Conservation (phyloP, 2,113 vertebrate genomes). For the Taxidea taxus region DNA sequence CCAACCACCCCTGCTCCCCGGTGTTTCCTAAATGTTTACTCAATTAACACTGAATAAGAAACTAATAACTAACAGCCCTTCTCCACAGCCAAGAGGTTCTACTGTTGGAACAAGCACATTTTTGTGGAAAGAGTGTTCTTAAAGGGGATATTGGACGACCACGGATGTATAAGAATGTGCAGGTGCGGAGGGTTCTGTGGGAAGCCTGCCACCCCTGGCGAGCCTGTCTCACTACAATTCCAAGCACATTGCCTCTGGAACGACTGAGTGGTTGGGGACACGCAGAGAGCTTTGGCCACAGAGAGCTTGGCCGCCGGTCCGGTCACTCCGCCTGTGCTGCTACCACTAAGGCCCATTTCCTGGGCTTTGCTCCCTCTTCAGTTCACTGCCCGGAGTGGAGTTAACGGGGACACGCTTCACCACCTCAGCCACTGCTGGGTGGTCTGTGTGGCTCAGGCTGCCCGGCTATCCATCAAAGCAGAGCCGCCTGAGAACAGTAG, state of each 20-base stretch:
- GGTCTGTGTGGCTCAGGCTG: not conserved
- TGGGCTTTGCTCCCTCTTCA: constrained; percentile 21
- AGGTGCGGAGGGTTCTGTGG: not conserved
- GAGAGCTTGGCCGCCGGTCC: not conserved
- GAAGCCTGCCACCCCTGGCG: not conserved
- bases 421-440: constrained; percentile 19
- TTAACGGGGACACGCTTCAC: not conserved
- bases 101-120: not conserved
- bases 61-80: not conserved
- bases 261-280: not conserved
- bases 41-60: not conserved
- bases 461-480: constrained; percentile 55
- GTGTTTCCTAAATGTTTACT: not conserved
- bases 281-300: not conserved
- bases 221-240: not conserved
- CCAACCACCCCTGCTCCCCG: not conserved
- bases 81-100: not conserved
- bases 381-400: constrained; percentile 35
- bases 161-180: not conserved
- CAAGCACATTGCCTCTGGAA: not conserved
- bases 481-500: not conserved
- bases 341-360: not conserved
- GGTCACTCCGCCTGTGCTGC: not conserved
- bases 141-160: not conserved
- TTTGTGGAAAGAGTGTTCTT: not conserved